Base-by-base conservation (phyloP, 2,888 invertebrate species). In the Mythimna ferrago region DNA sequence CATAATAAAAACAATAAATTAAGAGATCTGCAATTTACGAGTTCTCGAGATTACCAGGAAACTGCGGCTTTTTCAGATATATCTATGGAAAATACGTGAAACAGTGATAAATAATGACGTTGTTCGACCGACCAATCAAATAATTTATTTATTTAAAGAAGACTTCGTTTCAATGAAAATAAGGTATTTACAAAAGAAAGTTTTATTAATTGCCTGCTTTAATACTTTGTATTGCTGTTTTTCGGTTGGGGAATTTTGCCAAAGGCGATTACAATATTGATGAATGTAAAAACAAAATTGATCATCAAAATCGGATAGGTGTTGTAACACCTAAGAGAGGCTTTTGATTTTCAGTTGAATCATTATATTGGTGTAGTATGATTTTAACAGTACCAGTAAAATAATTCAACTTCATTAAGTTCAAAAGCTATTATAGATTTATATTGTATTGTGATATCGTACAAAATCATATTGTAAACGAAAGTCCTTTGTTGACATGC, bases 141-240 rank as follows among this genome's bases (percentile, higher is more conserved):
- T 65, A 56, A 44, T 21, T 51, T 16, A 51, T 19, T 53, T 53
- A 53, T 53, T 35, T 60, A 48, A 21, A n/a, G 51, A 53, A n/a
- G 19, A 53, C 19, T 19, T 6, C 14, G 16, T 11, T 74, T 51
- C 1, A 73, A 53, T 60, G 19, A 26, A 53, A 35, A 57, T 21
- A 9, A 32, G 19, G 14, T 11, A 48, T 53, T 62, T 62, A 38
- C 35, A 11, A 26, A 70, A 57, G 0, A 44, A 53, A 63, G 14
- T 53, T 63, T 70, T 5, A 70, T 63, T 53, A 53, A 78, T 78
- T 53, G 9, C 35, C 11, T 53, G 41, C 44, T 26, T 58, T 44
- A 62, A 35, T 75, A 62, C 21, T 41, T 41, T 41, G 10, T 9
- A 11, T 16, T 21, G 2, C 32, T 41, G 48, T n/a, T n/a, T 51